Evolutionary conservation across 2,797 vertebrate species (phyloP).

Genomic region (Takifugu ocellatus): DNA sequence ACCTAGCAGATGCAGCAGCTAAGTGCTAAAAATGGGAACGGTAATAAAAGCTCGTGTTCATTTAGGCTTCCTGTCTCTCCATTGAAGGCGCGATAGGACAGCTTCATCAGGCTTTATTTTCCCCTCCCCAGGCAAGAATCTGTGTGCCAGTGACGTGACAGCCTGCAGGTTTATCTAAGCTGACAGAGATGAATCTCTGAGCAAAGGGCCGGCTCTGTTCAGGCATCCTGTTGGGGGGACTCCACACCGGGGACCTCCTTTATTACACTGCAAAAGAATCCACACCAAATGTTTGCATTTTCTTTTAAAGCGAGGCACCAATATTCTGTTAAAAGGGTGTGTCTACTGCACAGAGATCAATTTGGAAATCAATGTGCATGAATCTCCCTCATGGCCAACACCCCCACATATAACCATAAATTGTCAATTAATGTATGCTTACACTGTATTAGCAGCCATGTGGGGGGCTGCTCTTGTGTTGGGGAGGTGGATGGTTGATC

Average conservation of each 20-base stretch:
- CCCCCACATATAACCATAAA: no score
- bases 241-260: constrained; percentile 68
- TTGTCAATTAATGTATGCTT: no score
- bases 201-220: constrained; percentile 81
- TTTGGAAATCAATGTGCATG: no score
- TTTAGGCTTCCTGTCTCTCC: constrained; percentile 55
- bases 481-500: neutral
- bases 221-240: constrained; percentile 78
- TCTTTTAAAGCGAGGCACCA: neutral
- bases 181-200: constrained; percentile 90
- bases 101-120: constrained; percentile 60
- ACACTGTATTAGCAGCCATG: no score
- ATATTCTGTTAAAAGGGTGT: no score
- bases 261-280: neutral
- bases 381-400: no score
- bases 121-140: constrained; percentile 51
- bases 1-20: constrained; percentile 54
- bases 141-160: constrained; percentile 81
- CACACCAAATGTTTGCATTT: neutral
- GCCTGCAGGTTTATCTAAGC: constrained; percentile 84
- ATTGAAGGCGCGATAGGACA: constrained; percentile 43
- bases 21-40: constrained; percentile 48
- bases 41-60: constrained; percentile 65
- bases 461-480: neutral
- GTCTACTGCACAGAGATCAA: no score